phyloP scores from a whole-genome alignment of 2,113 vertebrate genomes.

The Picathartes gymnocephalus region DNA sequence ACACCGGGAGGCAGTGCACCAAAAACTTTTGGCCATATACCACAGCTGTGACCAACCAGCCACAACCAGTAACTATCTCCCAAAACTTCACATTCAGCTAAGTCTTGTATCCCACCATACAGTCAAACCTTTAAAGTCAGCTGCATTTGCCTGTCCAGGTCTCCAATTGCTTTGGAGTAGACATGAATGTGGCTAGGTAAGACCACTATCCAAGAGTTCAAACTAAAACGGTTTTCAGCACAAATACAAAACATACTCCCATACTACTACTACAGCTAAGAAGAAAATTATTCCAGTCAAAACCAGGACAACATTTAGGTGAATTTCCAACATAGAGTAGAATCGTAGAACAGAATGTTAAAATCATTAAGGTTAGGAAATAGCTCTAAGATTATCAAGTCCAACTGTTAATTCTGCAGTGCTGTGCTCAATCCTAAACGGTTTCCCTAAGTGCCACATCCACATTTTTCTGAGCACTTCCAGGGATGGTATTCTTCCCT shows the following conservation, averaged over 20 bases:
- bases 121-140: background rate
- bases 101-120: background rate
- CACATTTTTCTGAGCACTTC: background rate
- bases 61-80: background rate
- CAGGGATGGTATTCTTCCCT: background rate
- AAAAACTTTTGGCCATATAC: background rate
- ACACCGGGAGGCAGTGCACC: background rate
- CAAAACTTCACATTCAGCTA: background rate
- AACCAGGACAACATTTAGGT: background rate
- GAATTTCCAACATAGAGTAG: background rate
- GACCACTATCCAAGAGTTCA: background rate
- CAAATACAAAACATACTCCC: background rate
- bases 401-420: background rate
- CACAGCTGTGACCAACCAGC: background rate
- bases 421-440: background rate
- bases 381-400: background rate
- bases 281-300: background rate
- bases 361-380: background rate
- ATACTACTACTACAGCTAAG: background rate
- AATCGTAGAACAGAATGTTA: background rate
- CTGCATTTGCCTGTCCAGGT: background rate
- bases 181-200: background rate
- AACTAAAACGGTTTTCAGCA: background rate
- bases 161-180: background rate
- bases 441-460: background rate